Conservation (phyloP, 2,888 invertebrate species). For the Neoitamus cyanurus region DNA sequence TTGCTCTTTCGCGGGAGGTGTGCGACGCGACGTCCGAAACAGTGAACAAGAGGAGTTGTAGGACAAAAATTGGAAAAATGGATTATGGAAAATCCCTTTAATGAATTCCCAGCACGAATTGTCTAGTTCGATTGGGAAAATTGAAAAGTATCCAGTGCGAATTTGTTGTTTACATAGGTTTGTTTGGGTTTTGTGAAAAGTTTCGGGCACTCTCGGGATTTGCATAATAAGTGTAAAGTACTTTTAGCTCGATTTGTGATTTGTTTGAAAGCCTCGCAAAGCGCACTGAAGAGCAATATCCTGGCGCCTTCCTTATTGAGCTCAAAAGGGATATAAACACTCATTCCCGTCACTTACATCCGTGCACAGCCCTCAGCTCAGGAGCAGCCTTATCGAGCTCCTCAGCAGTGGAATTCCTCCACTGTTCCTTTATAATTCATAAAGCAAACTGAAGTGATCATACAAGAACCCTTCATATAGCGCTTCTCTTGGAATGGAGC, state of each 20-base stretch:
- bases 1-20: background rate
- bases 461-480: background rate
- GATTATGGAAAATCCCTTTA: background rate
- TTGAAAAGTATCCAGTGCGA: conserved; percentile 4
- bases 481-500: background rate
- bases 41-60: background rate
- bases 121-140: background rate
- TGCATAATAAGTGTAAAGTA: background rate
- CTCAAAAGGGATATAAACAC: conserved; percentile 2
- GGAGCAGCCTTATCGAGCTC: background rate
- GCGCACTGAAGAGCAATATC: background rate
- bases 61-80: background rate
- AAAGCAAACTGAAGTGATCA: conserved; percentile 31
- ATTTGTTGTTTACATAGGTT: conserved; percentile 4
- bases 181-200: background rate
- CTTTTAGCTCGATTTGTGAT: background rate
- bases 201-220: background rate
- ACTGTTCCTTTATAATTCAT: conserved; percentile 11
- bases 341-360: background rate
- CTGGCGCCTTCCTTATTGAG: background rate
- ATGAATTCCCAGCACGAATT: conserved; percentile 34
- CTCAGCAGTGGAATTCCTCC: background rate
- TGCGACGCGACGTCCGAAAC: background rate
- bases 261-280: background rate
- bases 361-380: background rate